Percentiles rank a stretch among this genome's conserved stretches.
Conservation (phyloP, 2,797 vertebrate species). For the Pogoniulus pusillus region DNA sequence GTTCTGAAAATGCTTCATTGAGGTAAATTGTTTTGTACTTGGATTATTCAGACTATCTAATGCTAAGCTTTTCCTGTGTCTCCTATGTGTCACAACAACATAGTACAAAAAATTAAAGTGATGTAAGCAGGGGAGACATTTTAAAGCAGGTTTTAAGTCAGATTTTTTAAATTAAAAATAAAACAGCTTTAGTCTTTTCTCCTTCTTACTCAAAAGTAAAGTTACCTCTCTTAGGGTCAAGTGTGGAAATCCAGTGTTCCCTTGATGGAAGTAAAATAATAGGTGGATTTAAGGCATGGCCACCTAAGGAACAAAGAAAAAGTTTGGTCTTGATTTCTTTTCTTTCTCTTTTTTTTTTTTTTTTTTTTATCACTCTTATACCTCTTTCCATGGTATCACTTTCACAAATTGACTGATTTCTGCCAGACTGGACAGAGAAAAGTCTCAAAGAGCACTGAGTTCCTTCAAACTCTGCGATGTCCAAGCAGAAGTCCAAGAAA, state of each 20-base stretch:
- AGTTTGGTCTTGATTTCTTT: accelerated
- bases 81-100: not conserved
- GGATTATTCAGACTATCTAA: not conserved
- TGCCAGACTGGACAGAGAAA: not conserved
- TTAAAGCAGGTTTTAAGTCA: not conserved
- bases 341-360: no score
- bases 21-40: not conserved
- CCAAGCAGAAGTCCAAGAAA: not conserved
- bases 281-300: not conserved
- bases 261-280: not conserved
- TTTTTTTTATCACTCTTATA: not conserved
- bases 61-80: not conserved
- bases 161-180: no score
- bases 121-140: not conserved
- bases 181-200: not conserved
- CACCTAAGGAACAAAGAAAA: not conserved
- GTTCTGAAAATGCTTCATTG: not conserved
- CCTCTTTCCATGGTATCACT: not conserved
- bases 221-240: not conserved
- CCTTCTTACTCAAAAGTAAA: not conserved
- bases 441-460: not conserved
- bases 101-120: not conserved
- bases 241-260: not conserved
- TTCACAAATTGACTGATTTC: not conserved
- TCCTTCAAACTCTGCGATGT: not conserved